Evolutionary conservation across 2,113 vertebrate species (phyloP).

Genomic region (Urocynchramus pylzowi): DNA sequence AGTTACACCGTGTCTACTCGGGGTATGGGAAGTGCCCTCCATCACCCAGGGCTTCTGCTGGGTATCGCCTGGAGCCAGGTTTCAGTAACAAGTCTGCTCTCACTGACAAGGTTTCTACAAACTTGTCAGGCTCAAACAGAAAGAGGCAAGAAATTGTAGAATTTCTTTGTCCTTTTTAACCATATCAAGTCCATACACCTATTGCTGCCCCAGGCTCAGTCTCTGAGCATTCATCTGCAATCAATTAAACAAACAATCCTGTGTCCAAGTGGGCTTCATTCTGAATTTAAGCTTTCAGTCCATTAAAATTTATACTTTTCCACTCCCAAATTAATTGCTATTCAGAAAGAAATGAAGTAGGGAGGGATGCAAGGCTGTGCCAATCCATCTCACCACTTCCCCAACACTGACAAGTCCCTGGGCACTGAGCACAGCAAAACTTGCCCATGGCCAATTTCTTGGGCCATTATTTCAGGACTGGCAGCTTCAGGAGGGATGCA

Average conservation of each 20-base stretch:
- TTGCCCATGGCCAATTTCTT: neutral
- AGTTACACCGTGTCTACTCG: neutral
- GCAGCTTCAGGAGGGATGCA: neutral
- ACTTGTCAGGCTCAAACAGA: neutral
- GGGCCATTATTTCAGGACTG: neutral
- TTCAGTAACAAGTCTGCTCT: neutral
- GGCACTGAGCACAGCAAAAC: neutral
- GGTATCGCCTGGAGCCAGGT: neutral
- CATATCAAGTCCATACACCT: neutral
- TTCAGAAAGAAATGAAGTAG: neutral
- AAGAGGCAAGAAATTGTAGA: neutral
- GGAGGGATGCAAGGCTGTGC: neutral
- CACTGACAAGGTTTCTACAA: neutral
- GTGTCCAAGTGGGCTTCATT: neutral
- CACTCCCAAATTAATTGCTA: neutral
- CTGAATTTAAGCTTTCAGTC: neutral
- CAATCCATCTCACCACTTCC: neutral
- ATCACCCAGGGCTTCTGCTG: neutral
- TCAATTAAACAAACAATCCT: neutral
- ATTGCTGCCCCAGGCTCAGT: neutral
- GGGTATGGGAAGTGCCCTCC: neutral
- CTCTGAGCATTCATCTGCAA: neutral
- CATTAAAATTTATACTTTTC: neutral
- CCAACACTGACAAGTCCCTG: neutral
- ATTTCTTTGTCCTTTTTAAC: neutral